Evolutionary conservation across 2,888 invertebrate genomes (phyloP), one percentile per base, ranked within the genome.

Genomic region (Muschampia plurimacula): DNA sequence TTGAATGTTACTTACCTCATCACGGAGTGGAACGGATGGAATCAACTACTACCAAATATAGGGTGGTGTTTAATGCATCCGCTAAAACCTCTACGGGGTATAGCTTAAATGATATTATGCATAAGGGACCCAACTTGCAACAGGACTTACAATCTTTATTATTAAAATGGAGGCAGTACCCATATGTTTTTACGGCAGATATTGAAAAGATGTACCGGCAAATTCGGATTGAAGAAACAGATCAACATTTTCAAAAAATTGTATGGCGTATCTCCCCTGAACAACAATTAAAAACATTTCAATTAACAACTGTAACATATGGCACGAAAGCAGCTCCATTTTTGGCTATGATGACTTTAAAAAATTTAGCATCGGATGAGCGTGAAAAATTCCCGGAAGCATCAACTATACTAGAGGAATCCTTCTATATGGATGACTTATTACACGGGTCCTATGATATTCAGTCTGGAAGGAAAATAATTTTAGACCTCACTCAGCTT

Each of bases 141-240:
- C 63, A 76, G n/a, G 77, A 80, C 65, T 36, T 78, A 0, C 74
- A 68, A 13, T 22, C n/a, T 0, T 36, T 78, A 5, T 41, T 80
- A 1, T 8, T 78, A 10, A 68, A 69, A 13, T 80, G 77, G 77
- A 66, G 80, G 64, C 22, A 63, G 13, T 76, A 67, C 41, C 49
- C 66, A 59, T 77, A 74, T 41, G 78, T 67, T 0, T 75, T 67
- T 32, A 75, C 76, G 1, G 76, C 77, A 5, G 77, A 79, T 28
- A 69, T 74, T 9, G 74, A 77, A 67, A 77, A 76, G 28, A 76
- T 77, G 74, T 79, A 67, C 41, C n/a, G 77, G 0, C 64, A 67
- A 28, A 77, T 77, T 2, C 9, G 52, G 7, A 9, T 77, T 2
- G 32, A 75, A 15, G 49, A 64, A 22, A 65, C 75, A 2, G 74